Base-by-base conservation (phyloP, 1,140 invertebrate species). In the Drosophila rhopaloa region DNA sequence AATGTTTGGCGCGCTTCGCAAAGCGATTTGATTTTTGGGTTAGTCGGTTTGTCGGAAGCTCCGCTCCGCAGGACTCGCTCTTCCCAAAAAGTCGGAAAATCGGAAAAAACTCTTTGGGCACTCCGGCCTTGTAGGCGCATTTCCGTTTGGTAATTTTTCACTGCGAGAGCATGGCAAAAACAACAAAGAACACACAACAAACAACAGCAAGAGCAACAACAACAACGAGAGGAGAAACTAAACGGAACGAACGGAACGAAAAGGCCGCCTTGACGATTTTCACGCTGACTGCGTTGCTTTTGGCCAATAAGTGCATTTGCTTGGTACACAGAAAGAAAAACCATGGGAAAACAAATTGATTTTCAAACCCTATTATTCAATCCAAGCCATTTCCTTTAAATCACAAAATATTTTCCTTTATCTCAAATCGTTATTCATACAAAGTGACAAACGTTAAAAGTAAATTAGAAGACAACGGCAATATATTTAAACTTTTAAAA, bases 131-230 rank as follows among this genome's bases (percentile, higher is more conserved):
- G 63, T 89, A 89, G 84, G 84, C 80, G 84, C 84, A 88, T 89
- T 89, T 88, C 84, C 84, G 84, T 78, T 84, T 70, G 75, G 70
- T 79, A 89, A 89, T 89, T 89, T 89, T 81, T 89, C 85, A 89
- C 85, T 58, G 66, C 44, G 43, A 44, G 27, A 66, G 60, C 60
- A 50, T 16, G 10, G 5, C 37, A 58, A 58, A 24, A 50, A 47
- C 14, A 71, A 47, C 35, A 71, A 47, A 9, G 14, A 68, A 54
- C 48, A 27, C 48, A 37, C 46, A 60, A 11, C 59, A 32, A 79
- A 51, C 60, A 71, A 40, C 32, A 65, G 32, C 27, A 71, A 41
- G 14, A 47, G 19, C 48, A 65, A 38, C 27, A 71, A 41, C 32
- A 56, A 38, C 48, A 5, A 38, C 19, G 43, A 50, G 27, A 58